Conservation (phyloP, 2,888 invertebrate species). For the Coleophora deauratella region DNA sequence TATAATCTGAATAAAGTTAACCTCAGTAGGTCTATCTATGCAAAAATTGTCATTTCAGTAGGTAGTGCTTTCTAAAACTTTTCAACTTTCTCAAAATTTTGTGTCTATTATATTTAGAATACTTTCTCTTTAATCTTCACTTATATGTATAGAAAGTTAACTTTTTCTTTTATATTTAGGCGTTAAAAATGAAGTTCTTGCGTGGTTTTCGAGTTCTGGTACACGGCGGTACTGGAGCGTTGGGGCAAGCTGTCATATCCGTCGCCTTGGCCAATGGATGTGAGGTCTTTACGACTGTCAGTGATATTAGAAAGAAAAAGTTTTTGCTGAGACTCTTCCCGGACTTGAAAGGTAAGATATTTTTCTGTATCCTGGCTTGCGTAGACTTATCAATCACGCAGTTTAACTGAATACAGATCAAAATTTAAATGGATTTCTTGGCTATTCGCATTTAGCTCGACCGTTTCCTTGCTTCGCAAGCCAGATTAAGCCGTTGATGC, state of each 20-base stretch:
- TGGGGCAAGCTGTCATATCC: slow-evolving; percentile 16
- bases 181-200: neutral
- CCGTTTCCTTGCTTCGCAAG: neutral
- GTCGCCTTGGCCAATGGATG: slow-evolving; percentile 9
- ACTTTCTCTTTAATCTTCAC: too few relatives aligned
- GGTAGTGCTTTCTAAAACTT: too few relatives aligned
- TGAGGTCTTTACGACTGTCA: slow-evolving; percentile 15
- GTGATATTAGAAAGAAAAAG: slow-evolving; percentile 10
- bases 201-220: slow-evolving; percentile 4
- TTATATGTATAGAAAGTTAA: neutral
- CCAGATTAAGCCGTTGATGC: neutral
- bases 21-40: too few relatives aligned
- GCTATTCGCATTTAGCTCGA: neutral
- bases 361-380: neutral
- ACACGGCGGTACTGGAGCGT: slow-evolving; percentile 13
- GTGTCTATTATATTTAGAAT: too few relatives aligned
- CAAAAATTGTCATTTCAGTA: too few relatives aligned
- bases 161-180: neutral
- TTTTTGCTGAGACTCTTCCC: slow-evolving; percentile 13
- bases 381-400: neutral
- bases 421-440: neutral
- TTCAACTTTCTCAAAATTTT: too few relatives aligned
- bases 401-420: neutral
- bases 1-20: too few relatives aligned
- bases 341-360: slow-evolving; percentile 6